Conservation (phyloP, 2,797 vertebrate genomes). For the Bovichtus diacanthus region DNA sequence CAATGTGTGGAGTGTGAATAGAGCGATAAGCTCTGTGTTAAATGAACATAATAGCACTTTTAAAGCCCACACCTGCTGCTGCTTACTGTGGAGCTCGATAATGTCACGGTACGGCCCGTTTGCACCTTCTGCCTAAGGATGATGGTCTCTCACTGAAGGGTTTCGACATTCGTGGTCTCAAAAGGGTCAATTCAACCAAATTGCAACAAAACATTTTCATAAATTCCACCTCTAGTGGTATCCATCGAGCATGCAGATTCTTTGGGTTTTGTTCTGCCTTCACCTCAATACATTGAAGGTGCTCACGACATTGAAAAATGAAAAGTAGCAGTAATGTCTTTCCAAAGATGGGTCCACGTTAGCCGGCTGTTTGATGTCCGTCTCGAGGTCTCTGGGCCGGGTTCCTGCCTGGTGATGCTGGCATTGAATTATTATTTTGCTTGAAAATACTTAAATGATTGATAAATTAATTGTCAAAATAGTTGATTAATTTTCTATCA, state of each 20-base stretch:
- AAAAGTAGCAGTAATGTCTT: background rate
- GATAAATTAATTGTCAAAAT: no score
- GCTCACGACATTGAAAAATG: background rate
- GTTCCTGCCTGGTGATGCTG: no score
- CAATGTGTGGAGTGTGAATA: background rate
- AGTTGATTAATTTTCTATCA: no score
- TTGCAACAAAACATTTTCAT: background rate
- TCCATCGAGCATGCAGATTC: background rate
- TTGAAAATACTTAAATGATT: no score
- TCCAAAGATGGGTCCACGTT: background rate
- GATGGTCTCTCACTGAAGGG: background rate
- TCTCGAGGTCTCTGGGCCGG: no score
- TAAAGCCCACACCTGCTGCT: background rate
- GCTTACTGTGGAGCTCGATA: background rate
- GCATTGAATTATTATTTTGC: no score
- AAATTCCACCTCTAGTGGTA: background rate
- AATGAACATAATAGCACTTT: background rate
- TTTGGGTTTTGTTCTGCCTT: background rate
- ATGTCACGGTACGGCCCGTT: background rate
- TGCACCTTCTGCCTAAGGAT: background rate
- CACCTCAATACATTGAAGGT: background rate
- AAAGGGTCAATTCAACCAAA: background rate
- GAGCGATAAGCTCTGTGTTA: background rate
- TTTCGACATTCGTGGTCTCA: background rate
- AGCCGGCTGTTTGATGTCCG: no score